Conservation (phyloP, 2,888 invertebrate species). For the Calameuta pallipes region DNA sequence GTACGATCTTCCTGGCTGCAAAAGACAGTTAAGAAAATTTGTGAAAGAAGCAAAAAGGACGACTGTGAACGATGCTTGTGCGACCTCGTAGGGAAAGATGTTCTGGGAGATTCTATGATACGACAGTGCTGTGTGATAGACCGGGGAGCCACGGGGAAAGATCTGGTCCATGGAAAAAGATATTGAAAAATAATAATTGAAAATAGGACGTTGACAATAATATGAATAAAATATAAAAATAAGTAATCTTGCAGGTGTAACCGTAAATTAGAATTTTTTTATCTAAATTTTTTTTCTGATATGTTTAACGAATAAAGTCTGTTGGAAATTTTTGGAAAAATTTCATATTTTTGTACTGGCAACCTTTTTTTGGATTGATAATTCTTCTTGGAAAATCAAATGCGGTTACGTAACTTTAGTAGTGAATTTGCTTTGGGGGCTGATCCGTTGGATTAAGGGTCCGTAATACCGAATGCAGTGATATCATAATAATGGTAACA, state of each 20-base stretch:
- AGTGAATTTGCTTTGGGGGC: background rate
- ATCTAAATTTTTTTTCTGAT: background rate
- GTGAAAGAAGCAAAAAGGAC: background rate
- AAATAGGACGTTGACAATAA: background rate
- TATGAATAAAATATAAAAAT: background rate
- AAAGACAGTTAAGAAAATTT: constrained; percentile 2
- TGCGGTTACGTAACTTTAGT: background rate
- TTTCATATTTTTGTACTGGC: background rate
- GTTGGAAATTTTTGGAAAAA: background rate
- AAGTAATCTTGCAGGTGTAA: background rate
- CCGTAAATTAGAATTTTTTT: background rate
- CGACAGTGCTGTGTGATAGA: background rate
- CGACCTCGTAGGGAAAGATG: background rate
- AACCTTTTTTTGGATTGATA: background rate
- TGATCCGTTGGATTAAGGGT: background rate
- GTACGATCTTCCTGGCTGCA: background rate
- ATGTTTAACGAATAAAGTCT: background rate
- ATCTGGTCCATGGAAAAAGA: background rate
- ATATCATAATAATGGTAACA: background rate
- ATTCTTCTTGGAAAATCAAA: background rate
- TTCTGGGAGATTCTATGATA: background rate
- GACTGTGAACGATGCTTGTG: background rate
- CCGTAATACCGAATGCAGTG: background rate
- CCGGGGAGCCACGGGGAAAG: background rate
- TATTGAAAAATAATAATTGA: background rate